Percentiles rank a stretch among this genome's conserved stretches.
phyloP scores from a whole-genome alignment of 1,140 invertebrate genomes.

The Drosophila nigromelanica region DNA sequence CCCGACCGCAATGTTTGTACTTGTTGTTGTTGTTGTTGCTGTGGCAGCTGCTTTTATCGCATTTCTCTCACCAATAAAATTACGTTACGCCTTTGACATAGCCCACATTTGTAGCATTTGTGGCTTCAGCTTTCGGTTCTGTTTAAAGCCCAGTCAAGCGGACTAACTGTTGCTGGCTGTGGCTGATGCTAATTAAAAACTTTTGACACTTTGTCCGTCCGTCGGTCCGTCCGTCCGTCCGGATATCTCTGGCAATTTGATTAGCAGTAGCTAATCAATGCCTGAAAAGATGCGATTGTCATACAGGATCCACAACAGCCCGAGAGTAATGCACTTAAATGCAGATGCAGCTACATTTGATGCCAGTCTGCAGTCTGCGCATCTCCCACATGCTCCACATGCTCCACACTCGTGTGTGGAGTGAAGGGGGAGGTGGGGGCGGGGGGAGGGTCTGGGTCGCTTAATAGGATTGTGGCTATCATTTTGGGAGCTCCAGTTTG shows the following conservation, averaged over 20 bases:
- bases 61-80: constrained; percentile 22
- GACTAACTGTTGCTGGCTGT: constrained; percentile 8
- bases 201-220: constrained; percentile 11
- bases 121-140: not conserved
- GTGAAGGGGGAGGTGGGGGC: not conserved
- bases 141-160: constrained; percentile 4
- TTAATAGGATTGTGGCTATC: constrained; percentile 63
- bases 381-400: not conserved
- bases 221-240: too few relatives aligned
- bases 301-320: not conserved
- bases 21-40: constrained; percentile 26
- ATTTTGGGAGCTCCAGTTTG: constrained; percentile 26
- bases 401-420: too few relatives aligned
- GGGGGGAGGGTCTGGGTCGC: not conserved
- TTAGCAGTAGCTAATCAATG: constrained; percentile 40
- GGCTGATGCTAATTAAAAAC: constrained; percentile 49
- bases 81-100: constrained; percentile 40
- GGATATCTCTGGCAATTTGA: constrained; percentile 42
- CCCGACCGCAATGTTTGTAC: too few relatives aligned
- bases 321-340: not conserved
- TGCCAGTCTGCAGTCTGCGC: not conserved
- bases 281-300: constrained; percentile 27
- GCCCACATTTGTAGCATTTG: constrained; percentile 33
- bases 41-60: constrained; percentile 15
- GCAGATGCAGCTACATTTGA: not conserved